These are phyloP conservation scores for Apotomis turbidana DNA, from an alignment of 2,888 invertebrate species.

Conservation along the genomic window DNA sequence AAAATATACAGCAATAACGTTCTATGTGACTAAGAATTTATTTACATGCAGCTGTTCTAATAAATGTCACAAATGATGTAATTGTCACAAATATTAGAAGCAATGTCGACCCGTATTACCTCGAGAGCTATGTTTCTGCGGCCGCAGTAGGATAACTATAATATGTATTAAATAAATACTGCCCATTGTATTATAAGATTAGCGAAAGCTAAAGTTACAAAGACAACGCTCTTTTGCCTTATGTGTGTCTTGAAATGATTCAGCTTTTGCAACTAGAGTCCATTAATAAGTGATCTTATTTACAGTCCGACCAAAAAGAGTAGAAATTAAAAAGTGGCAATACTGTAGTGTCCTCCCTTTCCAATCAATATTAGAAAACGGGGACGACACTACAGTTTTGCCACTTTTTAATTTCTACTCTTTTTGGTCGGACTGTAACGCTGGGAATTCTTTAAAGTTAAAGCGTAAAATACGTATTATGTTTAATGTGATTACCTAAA, in stretches of 20 bases:
- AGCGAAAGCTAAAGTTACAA: slow-evolving; percentile 12
- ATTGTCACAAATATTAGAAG: background rate
- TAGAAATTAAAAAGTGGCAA: no score
- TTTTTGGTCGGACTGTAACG: no score
- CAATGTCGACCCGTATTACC: background rate
- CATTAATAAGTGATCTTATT: no score
- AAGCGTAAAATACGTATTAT: no score
- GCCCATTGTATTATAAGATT: background rate
- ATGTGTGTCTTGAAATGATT: background rate
- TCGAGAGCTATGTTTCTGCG: background rate
- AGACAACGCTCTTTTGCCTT: slow-evolving; percentile 10
- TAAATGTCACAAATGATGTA: background rate
- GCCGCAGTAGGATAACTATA: background rate
- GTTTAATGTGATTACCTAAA: no score
- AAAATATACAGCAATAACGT: background rate
- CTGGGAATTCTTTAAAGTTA: no score
- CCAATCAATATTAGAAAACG: no score
- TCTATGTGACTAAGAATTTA: background rate
- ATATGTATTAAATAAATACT: slow-evolving; percentile 9
- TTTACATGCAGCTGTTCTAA: background rate
- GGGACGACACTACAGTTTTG: no score
- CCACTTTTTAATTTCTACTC: no score
- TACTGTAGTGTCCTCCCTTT: no score
- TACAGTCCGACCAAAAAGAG: no score
- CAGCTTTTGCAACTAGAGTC: background rate